Conservation (phyloP, 2,888 invertebrate genomes). For the Caenorhabditis sp. region DNA sequence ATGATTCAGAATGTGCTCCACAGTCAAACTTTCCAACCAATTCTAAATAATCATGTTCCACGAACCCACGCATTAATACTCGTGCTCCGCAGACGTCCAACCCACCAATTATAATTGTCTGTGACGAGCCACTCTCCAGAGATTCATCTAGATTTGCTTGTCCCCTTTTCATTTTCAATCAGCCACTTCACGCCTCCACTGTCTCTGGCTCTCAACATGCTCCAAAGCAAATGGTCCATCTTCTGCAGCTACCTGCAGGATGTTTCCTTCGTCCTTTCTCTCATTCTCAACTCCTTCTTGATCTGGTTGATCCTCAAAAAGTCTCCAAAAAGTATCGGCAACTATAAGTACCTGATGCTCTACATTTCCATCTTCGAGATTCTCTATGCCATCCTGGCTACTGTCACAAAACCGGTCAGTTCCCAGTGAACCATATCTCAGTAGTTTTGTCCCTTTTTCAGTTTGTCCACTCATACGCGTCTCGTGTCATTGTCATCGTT, state of each 20-base stretch:
- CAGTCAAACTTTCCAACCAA: background rate
- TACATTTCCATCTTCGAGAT: slow-evolving; percentile 38
- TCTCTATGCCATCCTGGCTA: slow-evolving; percentile 15
- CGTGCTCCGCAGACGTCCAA: background rate
- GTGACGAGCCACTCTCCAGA: background rate
- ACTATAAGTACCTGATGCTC: slow-evolving; percentile 37
- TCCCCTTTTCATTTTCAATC: background rate
- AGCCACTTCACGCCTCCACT: background rate
- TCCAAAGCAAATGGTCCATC: slow-evolving; percentile 36
- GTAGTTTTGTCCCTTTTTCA: background rate
- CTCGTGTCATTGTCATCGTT: slow-evolving; percentile 39
- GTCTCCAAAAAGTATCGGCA: slow-evolving; percentile 38
- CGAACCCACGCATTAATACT: background rate
- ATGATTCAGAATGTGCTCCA: too few species aligned
- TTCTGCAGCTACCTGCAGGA: slow-evolving; percentile 37
- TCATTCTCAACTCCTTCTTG: slow-evolving; percentile 20
- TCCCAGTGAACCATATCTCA: background rate
- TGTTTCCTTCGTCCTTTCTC: slow-evolving; percentile 23
- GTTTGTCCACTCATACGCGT: slow-evolving; percentile 35
- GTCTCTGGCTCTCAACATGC: too few species aligned
- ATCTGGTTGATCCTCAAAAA: slow-evolving; percentile 21
- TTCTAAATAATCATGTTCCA: background rate
- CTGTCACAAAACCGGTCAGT: slow-evolving; percentile 21
- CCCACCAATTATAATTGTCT: background rate
- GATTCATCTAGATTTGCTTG: background rate